Percentiles rank a stretch among this genome's conserved stretches.
phyloP scores from a whole-genome alignment of 2,888 invertebrate species.

The Emesis castigata region DNA sequence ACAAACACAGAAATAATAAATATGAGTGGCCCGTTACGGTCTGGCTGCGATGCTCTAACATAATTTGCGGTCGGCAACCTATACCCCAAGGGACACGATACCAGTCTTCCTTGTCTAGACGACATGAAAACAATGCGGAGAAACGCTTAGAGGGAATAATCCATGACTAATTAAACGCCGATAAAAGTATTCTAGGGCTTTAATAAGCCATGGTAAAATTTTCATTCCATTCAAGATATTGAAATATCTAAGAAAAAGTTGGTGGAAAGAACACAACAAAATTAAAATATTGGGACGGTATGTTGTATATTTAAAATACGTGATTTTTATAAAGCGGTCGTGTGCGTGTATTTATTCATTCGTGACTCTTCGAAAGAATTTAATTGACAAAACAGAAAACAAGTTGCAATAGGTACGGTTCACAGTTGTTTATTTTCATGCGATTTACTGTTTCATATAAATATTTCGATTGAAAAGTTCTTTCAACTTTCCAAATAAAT shows the following conservation, averaged over 20 bases:
- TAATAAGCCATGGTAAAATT: background rate
- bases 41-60: slow-evolving; percentile 75
- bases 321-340: background rate
- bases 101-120: slow-evolving; percentile 80
- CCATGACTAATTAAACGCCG: background rate
- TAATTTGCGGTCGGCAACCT: slow-evolving; percentile 83
- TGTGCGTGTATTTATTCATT: background rate
- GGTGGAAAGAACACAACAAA: background rate
- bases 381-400: background rate
- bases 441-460: background rate
- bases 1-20: slow-evolving; percentile 31
- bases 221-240: background rate
- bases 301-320: background rate
- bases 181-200: background rate
- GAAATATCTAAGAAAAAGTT: background rate
- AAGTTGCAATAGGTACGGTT: background rate
- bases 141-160: background rate
- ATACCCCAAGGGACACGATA: slow-evolving; percentile 77
- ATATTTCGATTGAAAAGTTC: background rate
- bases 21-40: slow-evolving; percentile 74
- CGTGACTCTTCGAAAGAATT: background rate
- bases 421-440: background rate
- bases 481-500: slow-evolving; percentile 16
- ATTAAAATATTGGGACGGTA: background rate
- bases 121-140: slow-evolving; percentile 70